These are phyloP conservation scores for Pampusana beccarii DNA, from an alignment of 2,113 vertebrate species.

Conservation along the genomic window DNA sequence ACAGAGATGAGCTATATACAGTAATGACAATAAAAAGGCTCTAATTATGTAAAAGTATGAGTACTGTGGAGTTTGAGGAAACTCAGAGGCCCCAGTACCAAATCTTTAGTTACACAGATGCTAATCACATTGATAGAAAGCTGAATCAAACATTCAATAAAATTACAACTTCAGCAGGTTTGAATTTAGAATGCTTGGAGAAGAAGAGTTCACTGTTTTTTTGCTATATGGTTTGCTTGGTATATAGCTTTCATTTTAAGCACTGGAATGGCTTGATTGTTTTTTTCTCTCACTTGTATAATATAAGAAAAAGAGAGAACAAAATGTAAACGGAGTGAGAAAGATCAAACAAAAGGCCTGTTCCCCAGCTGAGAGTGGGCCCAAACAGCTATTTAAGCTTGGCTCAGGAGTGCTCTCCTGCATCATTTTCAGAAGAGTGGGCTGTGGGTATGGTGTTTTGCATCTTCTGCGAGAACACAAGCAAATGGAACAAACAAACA, in stretches of 20 bases:
- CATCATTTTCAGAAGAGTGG: neutral
- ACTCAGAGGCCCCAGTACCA: neutral
- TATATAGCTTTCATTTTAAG: neutral
- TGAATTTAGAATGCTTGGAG: neutral
- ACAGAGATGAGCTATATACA: neutral
- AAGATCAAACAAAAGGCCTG: neutral
- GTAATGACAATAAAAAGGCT: neutral
- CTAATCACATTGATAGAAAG: neutral
- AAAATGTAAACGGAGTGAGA: neutral
- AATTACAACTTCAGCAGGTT: neutral
- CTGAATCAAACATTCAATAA: neutral
- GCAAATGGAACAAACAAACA: neutral
- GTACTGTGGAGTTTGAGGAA: neutral
- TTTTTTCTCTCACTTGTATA: neutral
- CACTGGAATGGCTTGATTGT: neutral
- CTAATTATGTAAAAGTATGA: neutral
- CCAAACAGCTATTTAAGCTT: neutral
- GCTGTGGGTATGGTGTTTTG: neutral
- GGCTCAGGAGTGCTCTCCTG: neutral
- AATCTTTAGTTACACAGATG: neutral
- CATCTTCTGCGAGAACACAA: neutral
- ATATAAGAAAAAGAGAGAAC: neutral
- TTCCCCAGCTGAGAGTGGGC: neutral
- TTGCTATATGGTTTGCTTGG: neutral
- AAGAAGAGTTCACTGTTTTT: rapidly evolving